Evolutionary conservation across 2,113 vertebrate genomes (phyloP), one percentile per base, ranked within the genome.

Genomic region (Leucopsar rothschildi): DNA sequence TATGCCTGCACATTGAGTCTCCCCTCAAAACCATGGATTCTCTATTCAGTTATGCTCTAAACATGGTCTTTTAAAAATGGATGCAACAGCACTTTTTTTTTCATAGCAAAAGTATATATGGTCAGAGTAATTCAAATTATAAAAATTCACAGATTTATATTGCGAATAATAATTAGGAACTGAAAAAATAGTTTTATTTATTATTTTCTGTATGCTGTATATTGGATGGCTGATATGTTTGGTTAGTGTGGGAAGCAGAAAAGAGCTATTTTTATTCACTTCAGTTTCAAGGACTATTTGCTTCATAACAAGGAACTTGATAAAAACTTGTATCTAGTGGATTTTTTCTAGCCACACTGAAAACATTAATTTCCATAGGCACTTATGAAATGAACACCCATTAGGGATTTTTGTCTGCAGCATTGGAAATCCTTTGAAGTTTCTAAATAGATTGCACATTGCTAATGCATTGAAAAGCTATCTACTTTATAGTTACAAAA

Each of bases 61-160:
- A 15, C 5, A 25, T 2, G 7, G 40, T 24, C 40, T 64, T 45
- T 10, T 49, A 84, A 52, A 78, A 45, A 47, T 7, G 7, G 23
- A 70, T 69, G 42, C 19, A 90, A 68, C 2, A n/a, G 10, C 20
- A 76, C 69, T 93, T 95, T 92, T 82, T 76, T 69, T 86, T 88
- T 93, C 72, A 57, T 29, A 92, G n/a, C 11, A 79, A 24, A 79
- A 86, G 20, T 57, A 57, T 33, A 28, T 65, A 50, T 60, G 28
- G 29, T 56, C 72, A 88, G 60, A 94, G 47, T 79, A 83, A 93
- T 69, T 90, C 6, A 93, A 88, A 83, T 86, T n/a, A 37, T 68
- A 94, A 86, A 95, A 95, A 63, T 21, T 64, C 23, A 83, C 79
- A 88, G 37, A 93, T 92, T 96, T 80, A 60, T 90, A 45, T 20